These are phyloP conservation scores for Scrobipalpa costella DNA, from an alignment of 2,888 invertebrate species.

Conservation along the genomic window DNA sequence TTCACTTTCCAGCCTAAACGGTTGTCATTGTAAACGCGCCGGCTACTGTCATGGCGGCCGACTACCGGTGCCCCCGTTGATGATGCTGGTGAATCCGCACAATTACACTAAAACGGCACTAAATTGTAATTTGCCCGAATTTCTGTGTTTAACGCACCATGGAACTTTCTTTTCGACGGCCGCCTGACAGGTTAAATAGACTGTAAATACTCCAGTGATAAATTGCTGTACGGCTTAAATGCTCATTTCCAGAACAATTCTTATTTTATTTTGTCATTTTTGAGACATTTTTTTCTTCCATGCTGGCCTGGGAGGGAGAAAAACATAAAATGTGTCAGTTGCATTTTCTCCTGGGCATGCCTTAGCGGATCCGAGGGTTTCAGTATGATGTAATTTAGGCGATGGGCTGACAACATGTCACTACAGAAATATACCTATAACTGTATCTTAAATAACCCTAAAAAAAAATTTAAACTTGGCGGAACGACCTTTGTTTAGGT, in stretches of 20 bases:
- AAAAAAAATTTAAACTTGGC: too few species aligned
- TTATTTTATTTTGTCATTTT: background rate
- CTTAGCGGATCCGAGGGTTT: too few species aligned
- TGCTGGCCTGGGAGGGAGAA: too few species aligned
- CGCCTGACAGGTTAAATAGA: slow-evolving; percentile 69
- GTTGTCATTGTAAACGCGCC: slow-evolving; percentile 61
- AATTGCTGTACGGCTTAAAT: slow-evolving; percentile 21
- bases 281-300: background rate
- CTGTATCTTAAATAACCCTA: too few species aligned
- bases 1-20: slow-evolving; percentile 59
- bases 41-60: slow-evolving; percentile 51
- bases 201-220: slow-evolving; percentile 58
- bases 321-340: too few species aligned
- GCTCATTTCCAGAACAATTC: background rate
- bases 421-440: too few species aligned
- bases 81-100: slow-evolving; percentile 62
- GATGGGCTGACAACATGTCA: too few species aligned
- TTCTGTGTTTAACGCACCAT: slow-evolving; percentile 72
- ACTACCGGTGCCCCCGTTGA: slow-evolving; percentile 50
- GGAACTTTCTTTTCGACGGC: slow-evolving; percentile 71
- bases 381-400: too few species aligned
- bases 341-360: too few species aligned
- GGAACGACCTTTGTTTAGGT: too few species aligned
- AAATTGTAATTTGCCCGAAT: slow-evolving; percentile 71
- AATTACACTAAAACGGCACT: slow-evolving; percentile 75